phyloP scores from a whole-genome alignment of 2,797 vertebrate species.

The Cossypha heuglini region DNA sequence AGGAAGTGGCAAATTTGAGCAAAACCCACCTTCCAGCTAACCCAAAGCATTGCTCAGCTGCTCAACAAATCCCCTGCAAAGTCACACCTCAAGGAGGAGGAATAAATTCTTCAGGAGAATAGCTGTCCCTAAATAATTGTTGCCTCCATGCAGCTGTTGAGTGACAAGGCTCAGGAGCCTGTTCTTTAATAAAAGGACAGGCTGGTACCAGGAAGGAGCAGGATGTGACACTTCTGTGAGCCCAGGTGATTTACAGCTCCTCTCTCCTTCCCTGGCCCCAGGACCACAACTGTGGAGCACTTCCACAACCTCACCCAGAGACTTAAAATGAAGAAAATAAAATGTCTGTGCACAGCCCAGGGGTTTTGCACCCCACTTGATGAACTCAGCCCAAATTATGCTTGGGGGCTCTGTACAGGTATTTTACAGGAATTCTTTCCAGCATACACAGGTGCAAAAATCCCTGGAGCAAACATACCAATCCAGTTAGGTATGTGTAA shows the following conservation, averaged over 20 bases:
- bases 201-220: not conserved
- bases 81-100: not conserved
- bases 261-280: not conserved
- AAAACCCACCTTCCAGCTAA: not conserved
- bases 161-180: not conserved
- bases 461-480: constrained; percentile 63
- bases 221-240: not conserved
- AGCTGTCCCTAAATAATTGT: not conserved
- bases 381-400: not conserved
- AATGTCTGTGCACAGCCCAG: not conserved
- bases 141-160: not conserved
- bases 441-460: constrained; percentile 69
- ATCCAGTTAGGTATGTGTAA: constrained; percentile 51
- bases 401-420: constrained; percentile 47
- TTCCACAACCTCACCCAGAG: not conserved
- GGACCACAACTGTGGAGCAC: not conserved
- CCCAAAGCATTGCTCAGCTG: not conserved
- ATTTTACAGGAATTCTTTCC: constrained; percentile 50
- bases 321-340: not conserved
- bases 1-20: not conserved
- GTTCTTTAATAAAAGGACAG: not conserved
- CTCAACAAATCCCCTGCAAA: not conserved
- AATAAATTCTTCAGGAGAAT: not conserved
- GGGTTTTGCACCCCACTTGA: not conserved
- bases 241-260: not conserved